phyloP scores from a whole-genome alignment of 2,797 vertebrate species.

The Danio kyathit region DNA sequence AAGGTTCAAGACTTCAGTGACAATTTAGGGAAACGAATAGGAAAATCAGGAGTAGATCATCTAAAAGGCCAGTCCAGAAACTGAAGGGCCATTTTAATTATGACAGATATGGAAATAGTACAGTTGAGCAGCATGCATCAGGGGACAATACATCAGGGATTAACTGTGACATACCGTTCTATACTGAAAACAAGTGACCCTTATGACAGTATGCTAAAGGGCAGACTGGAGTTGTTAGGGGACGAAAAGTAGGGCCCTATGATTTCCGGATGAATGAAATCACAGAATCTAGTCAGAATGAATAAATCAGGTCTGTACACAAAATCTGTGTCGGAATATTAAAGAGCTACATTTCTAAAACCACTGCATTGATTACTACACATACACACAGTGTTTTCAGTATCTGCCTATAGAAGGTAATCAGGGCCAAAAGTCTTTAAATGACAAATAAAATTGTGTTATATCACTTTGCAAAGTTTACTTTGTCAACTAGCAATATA shows the following conservation, averaged over 20 bases:
- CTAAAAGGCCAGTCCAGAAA: background rate
- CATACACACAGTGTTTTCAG: no score
- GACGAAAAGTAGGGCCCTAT: background rate
- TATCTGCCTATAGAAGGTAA: no score
- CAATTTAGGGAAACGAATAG: background rate
- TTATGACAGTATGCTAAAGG: constrained; percentile 10
- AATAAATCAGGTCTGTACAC: no score
- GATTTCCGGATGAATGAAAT: no score
- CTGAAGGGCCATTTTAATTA: background rate
- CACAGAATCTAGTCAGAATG: no score
- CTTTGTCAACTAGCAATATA: no score
- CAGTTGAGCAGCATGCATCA: constrained; percentile 23
- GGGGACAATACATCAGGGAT: constrained; percentile 1
- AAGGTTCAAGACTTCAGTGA: constrained; percentile 4
- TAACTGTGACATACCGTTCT: constrained; percentile 12
- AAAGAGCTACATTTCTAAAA: no score
- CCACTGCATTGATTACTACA: no score
- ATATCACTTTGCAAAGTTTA: no score
- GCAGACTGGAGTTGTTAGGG: constrained; percentile 18
- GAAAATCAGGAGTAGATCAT: constrained; percentile 1
- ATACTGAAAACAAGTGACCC: constrained; percentile 26
- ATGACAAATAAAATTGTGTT: no score
- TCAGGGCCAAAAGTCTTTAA: no score
- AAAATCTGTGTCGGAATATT: no score
- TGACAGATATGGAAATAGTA: background rate